Percentiles rank a stretch among this genome's conserved stretches.
phyloP scores from a whole-genome alignment of 2,797 vertebrate genomes.

The Gymnocypris eckloni region DNA sequence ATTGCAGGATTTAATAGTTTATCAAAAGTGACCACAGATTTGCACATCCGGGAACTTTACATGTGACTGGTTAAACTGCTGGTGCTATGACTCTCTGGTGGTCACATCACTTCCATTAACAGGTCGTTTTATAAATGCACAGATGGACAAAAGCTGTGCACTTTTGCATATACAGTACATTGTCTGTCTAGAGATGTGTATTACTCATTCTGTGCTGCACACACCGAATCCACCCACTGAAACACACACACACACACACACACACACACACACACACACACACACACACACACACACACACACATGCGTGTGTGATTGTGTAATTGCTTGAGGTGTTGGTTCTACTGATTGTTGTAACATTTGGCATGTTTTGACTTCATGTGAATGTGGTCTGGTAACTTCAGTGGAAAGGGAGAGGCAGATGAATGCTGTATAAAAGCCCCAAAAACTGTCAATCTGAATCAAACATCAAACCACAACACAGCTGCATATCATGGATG shows the following conservation, averaged over 20 bases:
- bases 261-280: neutral
- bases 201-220: neutral
- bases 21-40: too few relatives aligned
- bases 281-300: too few relatives aligned
- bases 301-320: neutral
- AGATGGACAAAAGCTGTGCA: neutral
- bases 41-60: too few relatives aligned
- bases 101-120: too few relatives aligned
- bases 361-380: neutral
- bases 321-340: too few relatives aligned
- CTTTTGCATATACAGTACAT: neutral
- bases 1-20: too few relatives aligned
- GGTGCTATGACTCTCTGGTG: too few relatives aligned
- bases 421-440: slow-evolving; percentile 62
- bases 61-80: neutral
- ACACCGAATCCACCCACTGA: neutral
- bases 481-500: slow-evolving; percentile 67
- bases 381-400: neutral
- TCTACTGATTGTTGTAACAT: neutral
- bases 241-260: too few relatives aligned
- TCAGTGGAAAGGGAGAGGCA: slow-evolving; percentile 51
- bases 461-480: neutral
- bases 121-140: neutral
- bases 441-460: neutral
- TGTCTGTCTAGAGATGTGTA: neutral